Evolutionary conservation across 2,113 vertebrate genomes (phyloP).

Genomic region (Casuarius casuarius): DNA sequence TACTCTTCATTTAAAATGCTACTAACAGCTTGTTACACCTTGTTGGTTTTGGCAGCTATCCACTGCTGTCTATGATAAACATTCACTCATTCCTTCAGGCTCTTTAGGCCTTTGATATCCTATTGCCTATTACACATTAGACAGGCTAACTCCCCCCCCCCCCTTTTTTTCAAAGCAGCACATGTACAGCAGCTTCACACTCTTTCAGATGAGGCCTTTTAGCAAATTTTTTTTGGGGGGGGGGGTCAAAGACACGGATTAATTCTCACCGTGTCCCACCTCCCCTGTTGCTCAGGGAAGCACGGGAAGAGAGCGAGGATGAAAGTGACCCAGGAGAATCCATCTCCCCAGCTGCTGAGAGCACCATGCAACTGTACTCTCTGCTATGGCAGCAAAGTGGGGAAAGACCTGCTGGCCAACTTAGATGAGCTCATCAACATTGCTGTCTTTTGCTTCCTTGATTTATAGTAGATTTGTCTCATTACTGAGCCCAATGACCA

Average conservation of each 20-base stretch:
- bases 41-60: slow-evolving; percentile 64
- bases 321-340: neutral
- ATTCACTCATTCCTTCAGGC: slow-evolving; percentile 22
- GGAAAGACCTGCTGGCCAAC: slow-evolving; percentile 28
- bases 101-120: slow-evolving; percentile 43
- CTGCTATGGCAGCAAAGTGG: neutral
- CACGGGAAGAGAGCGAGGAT: slow-evolving; percentile 49
- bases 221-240: neutral
- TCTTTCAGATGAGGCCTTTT: neutral
- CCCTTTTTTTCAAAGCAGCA: neutral
- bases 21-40: slow-evolving; percentile 59
- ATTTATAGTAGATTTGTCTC: slow-evolving; percentile 61
- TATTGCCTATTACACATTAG: neutral
- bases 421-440: slow-evolving; percentile 52
- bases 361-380: slow-evolving; percentile 19
- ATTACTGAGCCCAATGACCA: slow-evolving; percentile 55
- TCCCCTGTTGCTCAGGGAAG: neutral
- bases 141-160: neutral
- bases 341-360: neutral
- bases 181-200: neutral
- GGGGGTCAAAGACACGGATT: slow-evolving; percentile 9
- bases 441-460: slow-evolving; percentile 61
- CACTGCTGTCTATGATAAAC: slow-evolving; percentile 58
- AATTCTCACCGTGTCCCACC: neutral
- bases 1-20: slow-evolving; percentile 36